These are phyloP conservation scores for Sinocyclocheilus rhinocerous DNA, from an alignment of 2,113 vertebrate genomes.

Conservation along the genomic window DNA sequence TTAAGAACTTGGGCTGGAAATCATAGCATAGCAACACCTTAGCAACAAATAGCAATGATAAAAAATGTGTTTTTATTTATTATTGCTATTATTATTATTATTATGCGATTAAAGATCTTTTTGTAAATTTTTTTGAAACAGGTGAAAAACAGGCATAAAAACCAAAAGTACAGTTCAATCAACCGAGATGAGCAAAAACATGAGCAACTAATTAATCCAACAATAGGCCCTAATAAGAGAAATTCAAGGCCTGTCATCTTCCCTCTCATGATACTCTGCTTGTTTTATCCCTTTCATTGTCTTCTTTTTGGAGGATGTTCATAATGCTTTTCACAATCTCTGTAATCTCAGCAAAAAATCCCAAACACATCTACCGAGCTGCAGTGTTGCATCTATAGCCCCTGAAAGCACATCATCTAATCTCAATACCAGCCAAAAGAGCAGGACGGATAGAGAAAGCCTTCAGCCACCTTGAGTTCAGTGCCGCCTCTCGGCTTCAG, in stretches of 20 bases:
- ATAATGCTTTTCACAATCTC: constrained; percentile 10
- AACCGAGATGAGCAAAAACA: too few relatives aligned
- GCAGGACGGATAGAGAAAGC: constrained; percentile 37
- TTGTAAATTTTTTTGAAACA: too few relatives aligned
- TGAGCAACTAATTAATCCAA: too few relatives aligned
- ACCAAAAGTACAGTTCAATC: too few relatives aligned
- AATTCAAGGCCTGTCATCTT: background rate
- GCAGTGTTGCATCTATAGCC: constrained; percentile 9
- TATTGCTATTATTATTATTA: too few relatives aligned
- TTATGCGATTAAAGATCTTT: too few relatives aligned
- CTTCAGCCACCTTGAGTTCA: constrained; percentile 29
- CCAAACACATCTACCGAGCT: constrained; percentile 38
- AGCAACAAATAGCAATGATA: too few relatives aligned
- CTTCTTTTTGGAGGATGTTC: background rate
- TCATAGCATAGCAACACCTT: too few relatives aligned
- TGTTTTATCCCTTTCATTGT: background rate
- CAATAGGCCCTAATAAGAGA: background rate
- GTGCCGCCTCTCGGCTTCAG: constrained; percentile 35
- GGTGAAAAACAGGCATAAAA: too few relatives aligned
- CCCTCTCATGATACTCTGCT: background rate
- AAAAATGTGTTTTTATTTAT: too few relatives aligned
- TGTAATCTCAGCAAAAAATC: constrained; percentile 38
- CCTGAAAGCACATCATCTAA: constrained; percentile 34
- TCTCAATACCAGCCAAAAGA: constrained; percentile 21
- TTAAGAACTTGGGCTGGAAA: too few relatives aligned